A percentile compares a stretch with the other conserved stretches of the same genome.
Conservation (phyloP, 1,140 invertebrate genomes). For the Temnothorax longispinosus region DNA sequence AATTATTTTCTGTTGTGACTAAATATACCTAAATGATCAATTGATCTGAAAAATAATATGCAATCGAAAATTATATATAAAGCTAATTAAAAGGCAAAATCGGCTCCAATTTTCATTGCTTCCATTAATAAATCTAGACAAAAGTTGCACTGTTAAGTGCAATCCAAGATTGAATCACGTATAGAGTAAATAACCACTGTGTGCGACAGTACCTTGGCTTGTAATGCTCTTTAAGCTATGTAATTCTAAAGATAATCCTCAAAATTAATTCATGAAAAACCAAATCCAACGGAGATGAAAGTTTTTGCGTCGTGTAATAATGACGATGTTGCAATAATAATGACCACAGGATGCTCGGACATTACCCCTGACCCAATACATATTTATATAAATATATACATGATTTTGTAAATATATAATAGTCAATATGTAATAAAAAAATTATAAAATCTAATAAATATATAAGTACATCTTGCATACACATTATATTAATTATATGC, state of each 20-base stretch:
- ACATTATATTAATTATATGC: neutral
- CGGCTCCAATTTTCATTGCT: neutral
- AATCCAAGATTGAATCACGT: neutral
- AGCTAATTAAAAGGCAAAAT: neutral
- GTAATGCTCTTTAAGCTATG: constrained; percentile 13
- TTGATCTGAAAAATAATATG: neutral
- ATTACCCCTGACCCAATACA: neutral
- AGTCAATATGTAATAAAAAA: constrained; percentile 44
- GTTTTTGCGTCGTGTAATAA: constrained; percentile 35
- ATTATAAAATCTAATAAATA: neutral
- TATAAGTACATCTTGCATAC: neutral
- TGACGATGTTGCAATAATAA: constrained; percentile 51
- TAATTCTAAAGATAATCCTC: constrained; percentile 37
- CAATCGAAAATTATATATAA: neutral
- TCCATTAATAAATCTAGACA: neutral
- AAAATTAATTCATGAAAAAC: constrained; percentile 53
- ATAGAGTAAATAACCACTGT: neutral
- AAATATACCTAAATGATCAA: neutral
- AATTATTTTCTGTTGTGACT: neutral
- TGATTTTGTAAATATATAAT: constrained; percentile 41
- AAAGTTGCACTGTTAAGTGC: neutral
- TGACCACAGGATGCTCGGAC: constrained; percentile 33
- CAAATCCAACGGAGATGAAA: constrained; percentile 46
- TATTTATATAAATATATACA: constrained; percentile 45
- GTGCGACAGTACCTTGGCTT: constrained; percentile 7